phyloP scores from a whole-genome alignment of 2,113 vertebrate species.

The Triplophysa tibetana region DNA sequence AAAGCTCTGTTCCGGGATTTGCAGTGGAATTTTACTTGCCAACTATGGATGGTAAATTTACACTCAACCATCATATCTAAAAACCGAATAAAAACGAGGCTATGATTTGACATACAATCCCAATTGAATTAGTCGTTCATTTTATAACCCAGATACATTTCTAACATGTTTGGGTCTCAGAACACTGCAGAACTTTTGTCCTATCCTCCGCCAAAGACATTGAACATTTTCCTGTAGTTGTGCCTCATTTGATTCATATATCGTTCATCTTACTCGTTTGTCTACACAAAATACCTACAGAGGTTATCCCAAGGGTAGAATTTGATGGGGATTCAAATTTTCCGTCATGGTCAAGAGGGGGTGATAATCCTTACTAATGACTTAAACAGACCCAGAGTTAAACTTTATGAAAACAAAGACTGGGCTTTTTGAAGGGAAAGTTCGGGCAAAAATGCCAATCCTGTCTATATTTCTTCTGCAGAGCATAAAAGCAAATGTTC shows the following conservation, averaged over 20 bases:
- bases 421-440: neutral
- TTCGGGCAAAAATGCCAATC: too few relatives aligned
- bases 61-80: neutral
- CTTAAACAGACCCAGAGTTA: constrained; percentile 23
- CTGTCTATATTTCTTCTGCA: too few relatives aligned
- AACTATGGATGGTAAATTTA: neutral
- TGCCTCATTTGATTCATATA: constrained; percentile 16
- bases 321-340: neutral
- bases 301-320: constrained; percentile 21
- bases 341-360: neutral
- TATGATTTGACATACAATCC: neutral
- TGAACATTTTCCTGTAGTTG: neutral
- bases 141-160: neutral
- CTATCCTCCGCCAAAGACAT: neutral
- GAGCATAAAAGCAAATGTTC: too few relatives aligned
- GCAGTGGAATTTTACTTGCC: constrained; percentile 9
- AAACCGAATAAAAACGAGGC: neutral
- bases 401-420: constrained; percentile 29
- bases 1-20: constrained; percentile 7
- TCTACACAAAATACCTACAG: constrained; percentile 17
- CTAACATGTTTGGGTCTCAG: neutral
- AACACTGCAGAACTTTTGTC: neutral
- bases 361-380: constrained; percentile 20
- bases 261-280: neutral
- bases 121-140: neutral